A percentile compares a stretch with the other conserved stretches of the same genome.
phyloP scores from a whole-genome alignment of 1,140 invertebrate species.

The Halictus rubicundus region DNA sequence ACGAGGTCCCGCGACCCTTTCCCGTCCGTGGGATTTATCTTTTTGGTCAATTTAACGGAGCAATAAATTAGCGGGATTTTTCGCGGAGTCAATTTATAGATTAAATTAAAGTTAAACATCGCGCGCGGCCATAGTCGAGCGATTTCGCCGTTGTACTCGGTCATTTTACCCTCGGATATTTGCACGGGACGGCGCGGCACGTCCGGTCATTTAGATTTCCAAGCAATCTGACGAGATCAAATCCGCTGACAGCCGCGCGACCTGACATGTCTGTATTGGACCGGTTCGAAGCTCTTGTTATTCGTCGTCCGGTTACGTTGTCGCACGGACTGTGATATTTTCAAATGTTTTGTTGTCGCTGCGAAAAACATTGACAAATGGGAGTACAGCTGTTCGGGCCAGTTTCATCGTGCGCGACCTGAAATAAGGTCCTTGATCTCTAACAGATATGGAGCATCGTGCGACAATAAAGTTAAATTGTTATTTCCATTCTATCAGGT shows the following conservation, averaged over 20 bases:
- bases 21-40: conserved; percentile 19
- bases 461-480: no score
- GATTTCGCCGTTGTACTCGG: neutral
- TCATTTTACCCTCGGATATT: conserved; percentile 24
- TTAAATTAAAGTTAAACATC: conserved; percentile 44
- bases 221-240: neutral
- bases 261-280: neutral
- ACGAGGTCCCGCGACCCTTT: neutral
- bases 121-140: neutral
- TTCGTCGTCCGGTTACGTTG: neutral
- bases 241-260: neutral
- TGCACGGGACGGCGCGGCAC: neutral
- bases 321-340: neutral
- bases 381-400: neutral
- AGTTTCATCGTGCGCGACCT: neutral
- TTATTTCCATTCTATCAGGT: no score
- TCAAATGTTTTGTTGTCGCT: neutral
- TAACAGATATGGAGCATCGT: no score
- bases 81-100: neutral
- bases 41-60: conserved; percentile 16
- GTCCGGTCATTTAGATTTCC: conserved; percentile 15
- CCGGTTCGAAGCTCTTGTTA: neutral
- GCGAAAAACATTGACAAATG: neutral
- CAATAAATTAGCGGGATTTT: conserved; percentile 19
- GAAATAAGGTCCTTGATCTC: no score